phyloP scores from a whole-genome alignment of 2,797 vertebrate species.

The Carapus acus region DNA sequence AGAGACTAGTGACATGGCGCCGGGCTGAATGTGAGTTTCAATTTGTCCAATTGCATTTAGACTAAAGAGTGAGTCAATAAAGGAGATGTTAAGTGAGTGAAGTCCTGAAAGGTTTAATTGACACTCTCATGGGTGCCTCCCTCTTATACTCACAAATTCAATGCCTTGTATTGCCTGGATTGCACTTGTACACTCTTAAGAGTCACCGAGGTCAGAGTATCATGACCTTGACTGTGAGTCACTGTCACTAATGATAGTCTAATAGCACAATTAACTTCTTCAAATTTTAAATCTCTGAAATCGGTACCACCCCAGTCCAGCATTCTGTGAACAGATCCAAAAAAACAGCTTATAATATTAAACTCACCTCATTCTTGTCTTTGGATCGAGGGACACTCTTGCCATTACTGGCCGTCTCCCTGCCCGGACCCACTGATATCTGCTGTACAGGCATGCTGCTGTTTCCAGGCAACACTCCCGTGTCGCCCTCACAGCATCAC shows the following conservation, averaged over 20 bases:
- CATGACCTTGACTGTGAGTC: not conserved
- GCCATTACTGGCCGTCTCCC: slow-evolving; percentile 76
- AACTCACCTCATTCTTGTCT: slow-evolving; percentile 80
- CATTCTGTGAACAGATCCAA: slow-evolving; percentile 4
- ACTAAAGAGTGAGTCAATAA: too few relatives aligned
- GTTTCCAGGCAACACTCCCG: slow-evolving; percentile 56
- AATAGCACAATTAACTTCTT: slow-evolving; percentile 6
- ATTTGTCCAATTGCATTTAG: too few relatives aligned
- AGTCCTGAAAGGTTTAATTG: too few relatives aligned
- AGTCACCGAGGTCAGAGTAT: not conserved
- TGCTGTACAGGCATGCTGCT: slow-evolving; percentile 89
- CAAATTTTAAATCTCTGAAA: slow-evolving; percentile 3
- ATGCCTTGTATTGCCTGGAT: too few relatives aligned
- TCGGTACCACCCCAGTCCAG: slow-evolving; percentile 5
- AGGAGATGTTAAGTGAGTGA: too few relatives aligned
- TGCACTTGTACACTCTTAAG: not conserved
- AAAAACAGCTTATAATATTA: not conserved
- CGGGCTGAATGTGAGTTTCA: too few relatives aligned
- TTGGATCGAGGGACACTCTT: slow-evolving; percentile 80
- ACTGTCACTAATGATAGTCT: not conserved
- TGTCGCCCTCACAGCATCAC: slow-evolving; percentile 52
- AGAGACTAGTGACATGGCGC: too few relatives aligned
- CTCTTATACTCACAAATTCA: not conserved
- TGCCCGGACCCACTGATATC: slow-evolving; percentile 87
- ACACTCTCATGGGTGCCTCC: too few relatives aligned